phyloP scores from a whole-genome alignment of 2,888 invertebrate species.

The Biston betularia region DNA sequence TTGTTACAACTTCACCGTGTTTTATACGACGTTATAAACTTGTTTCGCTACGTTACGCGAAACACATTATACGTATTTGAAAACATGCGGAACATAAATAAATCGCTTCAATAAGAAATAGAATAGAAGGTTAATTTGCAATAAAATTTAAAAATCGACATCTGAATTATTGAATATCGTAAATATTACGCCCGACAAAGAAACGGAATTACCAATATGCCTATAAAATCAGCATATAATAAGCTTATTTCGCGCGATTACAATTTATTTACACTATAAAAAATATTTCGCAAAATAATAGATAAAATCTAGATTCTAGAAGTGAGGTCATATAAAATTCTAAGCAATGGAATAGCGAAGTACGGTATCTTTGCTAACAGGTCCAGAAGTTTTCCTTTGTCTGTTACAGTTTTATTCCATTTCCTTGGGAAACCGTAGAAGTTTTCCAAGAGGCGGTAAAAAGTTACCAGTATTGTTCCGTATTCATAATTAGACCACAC shows the following conservation, averaged over 20 bases:
- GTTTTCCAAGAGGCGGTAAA: slow-evolving; percentile 56
- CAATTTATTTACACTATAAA: slow-evolving; percentile 50
- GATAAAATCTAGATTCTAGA: slow-evolving; percentile 45
- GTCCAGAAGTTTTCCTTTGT: slow-evolving; percentile 67
- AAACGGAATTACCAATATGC: slow-evolving; percentile 33
- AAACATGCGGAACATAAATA: slow-evolving; percentile 4
- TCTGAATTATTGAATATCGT: slow-evolving; percentile 35
- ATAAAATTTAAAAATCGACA: slow-evolving; percentile 29
- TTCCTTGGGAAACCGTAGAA: slow-evolving; percentile 63
- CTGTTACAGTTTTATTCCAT: slow-evolving; percentile 66
- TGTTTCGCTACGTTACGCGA: slow-evolving; percentile 38
- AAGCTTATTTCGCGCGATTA: slow-evolving; percentile 48
- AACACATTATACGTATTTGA: slow-evolving; percentile 7
- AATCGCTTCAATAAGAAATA: slow-evolving; percentile 5
- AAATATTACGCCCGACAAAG: slow-evolving; percentile 42
- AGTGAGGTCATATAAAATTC: slow-evolving; percentile 60
- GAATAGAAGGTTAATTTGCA: slow-evolving; percentile 6
- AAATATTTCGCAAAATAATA: slow-evolving; percentile 42
- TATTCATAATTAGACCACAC: slow-evolving; percentile 84
- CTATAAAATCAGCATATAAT: slow-evolving; percentile 40
- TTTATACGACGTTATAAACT: slow-evolving; percentile 42
- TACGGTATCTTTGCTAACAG: slow-evolving; percentile 68
- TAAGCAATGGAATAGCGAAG: slow-evolving; percentile 63
- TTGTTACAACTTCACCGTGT: too few relatives aligned
- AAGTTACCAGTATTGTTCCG: slow-evolving; percentile 62